A percentile compares a stretch with the other conserved stretches of the same genome.
Evolutionary conservation across 1,140 invertebrate species (phyloP).

Genomic region (Magallana ariakensis): DNA sequence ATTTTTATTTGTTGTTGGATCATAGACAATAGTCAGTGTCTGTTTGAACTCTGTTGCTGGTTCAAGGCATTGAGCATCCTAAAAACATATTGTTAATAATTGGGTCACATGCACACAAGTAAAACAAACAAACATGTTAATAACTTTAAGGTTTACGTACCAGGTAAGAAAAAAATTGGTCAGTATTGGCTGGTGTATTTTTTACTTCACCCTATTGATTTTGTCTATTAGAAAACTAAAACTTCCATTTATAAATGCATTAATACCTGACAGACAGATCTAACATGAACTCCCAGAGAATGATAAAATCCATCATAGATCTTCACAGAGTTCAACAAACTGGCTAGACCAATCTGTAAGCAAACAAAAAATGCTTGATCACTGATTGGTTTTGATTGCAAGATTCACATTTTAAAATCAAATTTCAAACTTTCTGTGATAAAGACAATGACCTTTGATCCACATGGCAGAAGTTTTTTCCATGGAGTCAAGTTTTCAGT

Average conservation of each 20-base stretch:
- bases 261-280: slow-evolving; percentile 86
- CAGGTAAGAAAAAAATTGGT: too few relatives aligned
- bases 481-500: slow-evolving; percentile 99
- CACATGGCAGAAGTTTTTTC: slow-evolving; percentile 96
- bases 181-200: too few relatives aligned
- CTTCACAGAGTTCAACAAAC: slow-evolving; percentile 92
- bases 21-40: slow-evolving; percentile 92
- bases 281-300: slow-evolving; percentile 92
- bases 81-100: slow-evolving; percentile 53
- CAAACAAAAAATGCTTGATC: slow-evolving; percentile 48
- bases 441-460: slow-evolving; percentile 71
- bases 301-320: slow-evolving; percentile 97
- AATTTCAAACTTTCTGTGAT: too few relatives aligned
- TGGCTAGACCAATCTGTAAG: slow-evolving; percentile 88
- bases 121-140: too few relatives aligned
- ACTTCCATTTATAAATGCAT: background rate
- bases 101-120: background rate
- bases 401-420: too few relatives aligned
- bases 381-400: too few relatives aligned
- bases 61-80: slow-evolving; percentile 83
- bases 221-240: too few relatives aligned
- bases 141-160: too few relatives aligned
- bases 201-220: too few relatives aligned
- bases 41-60: slow-evolving; percentile 89
- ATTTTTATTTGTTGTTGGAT: slow-evolving; percentile 80